Evolutionary conservation across 2,888 invertebrate species (phyloP), one percentile per base, ranked within the genome.

Genomic region (Drosophila kambysellisi): DNA sequence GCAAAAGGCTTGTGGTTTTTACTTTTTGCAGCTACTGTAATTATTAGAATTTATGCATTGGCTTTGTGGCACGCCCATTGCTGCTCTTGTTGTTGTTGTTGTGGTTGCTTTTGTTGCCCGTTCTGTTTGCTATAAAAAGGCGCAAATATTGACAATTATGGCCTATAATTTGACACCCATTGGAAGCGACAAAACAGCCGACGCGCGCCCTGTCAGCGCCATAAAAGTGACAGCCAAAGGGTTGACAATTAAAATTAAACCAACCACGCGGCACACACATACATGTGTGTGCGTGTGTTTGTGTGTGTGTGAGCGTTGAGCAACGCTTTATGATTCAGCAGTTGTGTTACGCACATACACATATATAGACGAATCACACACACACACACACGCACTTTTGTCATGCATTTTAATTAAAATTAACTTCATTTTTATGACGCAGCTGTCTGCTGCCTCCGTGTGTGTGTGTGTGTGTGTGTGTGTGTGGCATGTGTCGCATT

Each of bases 141-240:
- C 78, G 74, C 79, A 91, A 91, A 89, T 91, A 89, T 89, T 89
- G 91, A 85, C 88, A 89, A 88, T 89, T 88, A 83, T 90, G 89
- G 88, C 88, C 86, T 88, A 90, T 88, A 90, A 89, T 88, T 88
- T 79, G 81, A 90, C 90, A 83, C 89, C 77, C 82, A 88, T 81
- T 82, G 74, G 74, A 61, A 82, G 73, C 80, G 67, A 33, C 79
- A 63, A 54, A 65, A 64, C 60, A 56, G 63, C 63, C 63, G 41
- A 52, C 59, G 71, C 52, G 61, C 35, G 43, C 37, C 20, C 56
- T 74, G 78, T 67, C 69, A 76, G 25, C 77, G 63, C 81, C 65
- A 76, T 75, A 75, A 81, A 87, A 77, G 70, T 73, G 60, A 74
- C 74, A 87, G 70, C 70, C 85, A 80, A 89, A 88, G 89, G 89